Evolutionary conservation across 2,113 vertebrate species (phyloP), one percentile per base, ranked within the genome.

Genomic region (Stigmatopora nigra): DNA sequence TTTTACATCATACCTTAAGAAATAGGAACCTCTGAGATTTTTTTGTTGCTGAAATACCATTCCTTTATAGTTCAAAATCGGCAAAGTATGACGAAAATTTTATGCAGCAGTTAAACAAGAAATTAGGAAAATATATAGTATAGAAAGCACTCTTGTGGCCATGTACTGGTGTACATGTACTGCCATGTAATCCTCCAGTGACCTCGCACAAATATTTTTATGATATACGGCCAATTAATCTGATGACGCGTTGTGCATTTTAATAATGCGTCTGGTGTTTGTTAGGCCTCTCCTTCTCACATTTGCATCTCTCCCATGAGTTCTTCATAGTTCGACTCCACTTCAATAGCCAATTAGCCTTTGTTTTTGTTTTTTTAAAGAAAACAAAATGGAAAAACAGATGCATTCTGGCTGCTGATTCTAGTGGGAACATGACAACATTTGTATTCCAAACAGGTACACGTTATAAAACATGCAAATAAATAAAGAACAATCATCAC

Each of bases 291-390:
- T 31, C 12, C 35, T 38, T 10, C 13, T 1, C 22, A 55, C 52
- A 25, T 55, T 55, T 55, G 52, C 52, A 55, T 55, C 20, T 15
- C 22, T 31, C 53, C 53, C 53, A 16, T 56, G 53, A 56, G 53
- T 31, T 35, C 5, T 13, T 16, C 22, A 6, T 5, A 56, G 53
- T 31, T 5, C 22, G 53, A 56, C 53, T 56, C 14, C 2, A 31
- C 25, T 56, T 22, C 53, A 56, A 56, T 56, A 35, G 53, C 53
- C 53, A 56, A 56, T 56, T 56, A 31, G 53, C 53, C 53, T 56
- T 56, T 25, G 15, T 20, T 13, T 56, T 56, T 53, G 10, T 53
- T 53, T 53, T 22, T 55, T 55, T 7, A 14, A 31, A 56, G 53
- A 22, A 56, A 56, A 56, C 22, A 56, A 56, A 56, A 56, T 56